Conservation (phyloP, 2,797 vertebrate genomes). For the Lepus townsendii region DNA sequence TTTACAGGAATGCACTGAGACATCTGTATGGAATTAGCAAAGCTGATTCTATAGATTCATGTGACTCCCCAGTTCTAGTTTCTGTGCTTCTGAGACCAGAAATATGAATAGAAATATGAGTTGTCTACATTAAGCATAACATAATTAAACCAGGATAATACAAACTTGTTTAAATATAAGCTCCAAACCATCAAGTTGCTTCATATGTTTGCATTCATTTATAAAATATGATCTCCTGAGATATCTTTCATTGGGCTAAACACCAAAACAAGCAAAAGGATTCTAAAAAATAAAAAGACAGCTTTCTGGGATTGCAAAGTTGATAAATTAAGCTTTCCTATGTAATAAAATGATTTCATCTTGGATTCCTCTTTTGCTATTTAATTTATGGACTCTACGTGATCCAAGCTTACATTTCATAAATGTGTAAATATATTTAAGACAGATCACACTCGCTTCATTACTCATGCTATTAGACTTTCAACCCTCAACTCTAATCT, state of each 20-base stretch:
- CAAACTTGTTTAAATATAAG: constrained; percentile 78
- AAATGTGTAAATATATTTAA: constrained; percentile 80
- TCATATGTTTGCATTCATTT: constrained; percentile 72
- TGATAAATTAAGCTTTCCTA: constrained; percentile 82
- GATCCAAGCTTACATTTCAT: constrained; percentile 82
- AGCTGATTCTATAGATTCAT: constrained; percentile 86
- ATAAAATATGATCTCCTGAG: constrained; percentile 70
- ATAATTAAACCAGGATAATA: constrained; percentile 78
- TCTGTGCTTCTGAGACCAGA: constrained; percentile 70
- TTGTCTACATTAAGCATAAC: constrained; percentile 74
- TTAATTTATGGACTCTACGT: constrained; percentile 79
- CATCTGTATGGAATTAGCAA: constrained; percentile 90
- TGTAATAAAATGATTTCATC: constrained; percentile 83
- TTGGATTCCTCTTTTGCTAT: constrained; percentile 78
- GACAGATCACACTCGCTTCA: constrained; percentile 70
- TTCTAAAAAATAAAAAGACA: constrained; percentile 72
- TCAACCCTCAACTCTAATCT: constrained; percentile 40
- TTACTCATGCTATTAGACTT: constrained; percentile 71
- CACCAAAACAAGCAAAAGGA: constrained; percentile 73
- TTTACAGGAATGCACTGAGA: constrained; percentile 89
- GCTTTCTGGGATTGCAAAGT: constrained; percentile 74
- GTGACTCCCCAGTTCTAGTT: constrained; percentile 78
- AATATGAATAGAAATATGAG: constrained; percentile 79
- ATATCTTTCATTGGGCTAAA: constrained; percentile 67
- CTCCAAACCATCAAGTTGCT: constrained; percentile 75